These are phyloP conservation scores for Haplochromis vanheusdeni DNA, from an alignment of 2,113 vertebrate genomes.

Conservation along the genomic window DNA sequence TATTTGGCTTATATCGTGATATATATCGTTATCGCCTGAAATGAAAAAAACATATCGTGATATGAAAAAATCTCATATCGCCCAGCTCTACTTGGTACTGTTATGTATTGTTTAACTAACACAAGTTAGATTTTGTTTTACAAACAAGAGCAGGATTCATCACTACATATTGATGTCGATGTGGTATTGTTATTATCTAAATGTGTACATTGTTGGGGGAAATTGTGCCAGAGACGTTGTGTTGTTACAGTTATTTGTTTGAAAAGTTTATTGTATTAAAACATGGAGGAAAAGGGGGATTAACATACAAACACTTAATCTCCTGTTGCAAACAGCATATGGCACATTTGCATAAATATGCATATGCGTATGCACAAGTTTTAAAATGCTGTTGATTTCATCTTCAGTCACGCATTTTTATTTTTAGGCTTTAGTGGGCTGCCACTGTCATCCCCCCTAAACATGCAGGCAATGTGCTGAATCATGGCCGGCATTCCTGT, in stretches of 20 bases:
- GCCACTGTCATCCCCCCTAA: slow-evolving; percentile 24
- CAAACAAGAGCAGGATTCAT: not conserved
- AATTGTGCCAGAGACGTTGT: not conserved
- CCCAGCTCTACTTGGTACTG: not conserved
- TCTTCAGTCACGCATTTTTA: not conserved
- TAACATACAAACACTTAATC: not conserved
- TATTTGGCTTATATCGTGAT: too few species aligned
- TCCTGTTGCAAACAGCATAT: not conserved
- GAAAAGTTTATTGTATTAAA: not conserved
- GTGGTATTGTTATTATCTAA: not conserved
- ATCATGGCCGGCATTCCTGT: slow-evolving; percentile 63
- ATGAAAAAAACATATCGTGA: too few species aligned
- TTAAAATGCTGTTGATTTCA: not conserved
- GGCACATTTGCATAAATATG: too few species aligned
- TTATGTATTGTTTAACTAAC: not conserved
- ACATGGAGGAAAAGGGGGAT: not conserved
- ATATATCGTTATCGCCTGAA: too few species aligned
- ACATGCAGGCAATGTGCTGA: slow-evolving; percentile 65
- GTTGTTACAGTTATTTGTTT: not conserved
- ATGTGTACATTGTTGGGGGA: not conserved
- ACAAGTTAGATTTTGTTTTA: not conserved
- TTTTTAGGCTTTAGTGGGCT: not conserved
- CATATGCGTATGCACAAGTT: not conserved
- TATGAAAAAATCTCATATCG: too few species aligned
- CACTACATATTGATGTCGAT: not conserved